These are phyloP conservation scores for Scomber japonicus DNA, from an alignment of 2,113 vertebrate genomes.

Conservation along the genomic window DNA sequence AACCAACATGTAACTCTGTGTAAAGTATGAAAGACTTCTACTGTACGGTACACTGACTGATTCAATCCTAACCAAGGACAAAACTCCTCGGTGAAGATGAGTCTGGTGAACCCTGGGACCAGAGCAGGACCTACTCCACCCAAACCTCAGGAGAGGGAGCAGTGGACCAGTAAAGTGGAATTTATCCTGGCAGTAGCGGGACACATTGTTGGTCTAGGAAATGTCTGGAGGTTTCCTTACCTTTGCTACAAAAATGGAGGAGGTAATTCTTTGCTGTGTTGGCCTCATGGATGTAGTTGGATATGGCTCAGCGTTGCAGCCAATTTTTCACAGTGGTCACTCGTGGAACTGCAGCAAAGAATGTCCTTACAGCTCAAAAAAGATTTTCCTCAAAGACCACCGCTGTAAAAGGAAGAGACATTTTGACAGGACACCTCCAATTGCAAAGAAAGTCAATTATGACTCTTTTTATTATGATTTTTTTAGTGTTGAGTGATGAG, in stretches of 20 bases:
- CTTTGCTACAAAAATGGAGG: conserved; percentile 88
- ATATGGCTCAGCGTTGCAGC: no score
- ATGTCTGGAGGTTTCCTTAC: conserved; percentile 87
- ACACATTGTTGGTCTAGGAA: conserved; percentile 84
- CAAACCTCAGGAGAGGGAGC: conserved; percentile 72
- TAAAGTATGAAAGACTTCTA: not conserved
- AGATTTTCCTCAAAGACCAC: no score
- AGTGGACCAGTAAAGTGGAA: conserved; percentile 82
- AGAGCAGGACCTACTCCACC: conserved; percentile 18
- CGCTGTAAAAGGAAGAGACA: no score
- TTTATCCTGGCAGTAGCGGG: conserved; percentile 83
- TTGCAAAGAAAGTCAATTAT: no score
- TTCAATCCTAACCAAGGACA: not conserved
- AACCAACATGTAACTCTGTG: not conserved
- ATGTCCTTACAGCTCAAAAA: no score
- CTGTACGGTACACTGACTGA: not conserved
- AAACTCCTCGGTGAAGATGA: conserved; percentile 41
- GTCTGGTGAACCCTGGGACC: conserved; percentile 20
- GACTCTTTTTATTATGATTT: no score
- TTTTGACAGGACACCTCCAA: no score
- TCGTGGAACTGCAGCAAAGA: no score
- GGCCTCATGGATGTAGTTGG: no score
- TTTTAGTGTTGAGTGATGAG: no score
- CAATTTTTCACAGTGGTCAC: no score
- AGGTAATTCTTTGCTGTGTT: conserved; percentile 64